Percentiles rank a stretch among this genome's conserved stretches.
phyloP scores from a whole-genome alignment of 2,797 vertebrate genomes.

The Lerista edwardsae region DNA sequence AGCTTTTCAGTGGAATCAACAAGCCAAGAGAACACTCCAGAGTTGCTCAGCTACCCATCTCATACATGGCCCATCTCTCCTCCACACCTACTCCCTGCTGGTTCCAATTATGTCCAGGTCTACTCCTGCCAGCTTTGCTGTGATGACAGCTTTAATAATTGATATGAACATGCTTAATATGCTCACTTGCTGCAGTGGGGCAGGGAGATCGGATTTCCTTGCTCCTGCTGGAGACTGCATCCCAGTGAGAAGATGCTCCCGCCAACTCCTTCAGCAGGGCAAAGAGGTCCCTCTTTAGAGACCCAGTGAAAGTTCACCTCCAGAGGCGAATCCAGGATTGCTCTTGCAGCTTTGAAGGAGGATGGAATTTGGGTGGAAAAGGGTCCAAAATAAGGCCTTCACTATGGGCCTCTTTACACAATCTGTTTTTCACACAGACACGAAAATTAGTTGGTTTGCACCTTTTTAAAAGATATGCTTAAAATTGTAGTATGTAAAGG shows the following conservation, averaged over 20 bases:
- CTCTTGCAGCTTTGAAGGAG: too few species aligned
- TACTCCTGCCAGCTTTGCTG: constrained; percentile 45
- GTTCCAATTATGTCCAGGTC: constrained; percentile 33
- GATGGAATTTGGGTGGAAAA: background rate
- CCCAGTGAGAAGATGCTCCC: constrained; percentile 22
- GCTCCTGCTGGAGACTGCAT: constrained; percentile 25
- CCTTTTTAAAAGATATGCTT: too few species aligned
- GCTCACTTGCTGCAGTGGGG: constrained; percentile 10
- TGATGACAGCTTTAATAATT: constrained; percentile 54
- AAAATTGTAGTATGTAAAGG: too few species aligned
- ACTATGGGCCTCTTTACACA: too few species aligned
- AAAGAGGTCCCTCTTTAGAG: background rate
- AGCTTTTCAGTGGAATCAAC: constrained; percentile 26
- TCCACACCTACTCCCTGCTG: constrained; percentile 2
- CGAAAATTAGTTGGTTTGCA: too few species aligned
- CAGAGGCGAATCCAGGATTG: background rate
- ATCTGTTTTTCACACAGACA: too few species aligned
- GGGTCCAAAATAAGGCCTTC: background rate
- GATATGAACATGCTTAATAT: constrained; percentile 32
- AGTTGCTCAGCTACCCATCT: background rate
- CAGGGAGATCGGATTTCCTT: background rate
- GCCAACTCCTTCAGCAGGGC: constrained; percentile 2
- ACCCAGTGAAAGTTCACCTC: background rate
- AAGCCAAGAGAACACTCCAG: constrained; percentile 28
- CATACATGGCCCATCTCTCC: constrained; percentile 35